Conservation (phyloP, 1,140 invertebrate genomes). For the Scaptomyza pallida region DNA sequence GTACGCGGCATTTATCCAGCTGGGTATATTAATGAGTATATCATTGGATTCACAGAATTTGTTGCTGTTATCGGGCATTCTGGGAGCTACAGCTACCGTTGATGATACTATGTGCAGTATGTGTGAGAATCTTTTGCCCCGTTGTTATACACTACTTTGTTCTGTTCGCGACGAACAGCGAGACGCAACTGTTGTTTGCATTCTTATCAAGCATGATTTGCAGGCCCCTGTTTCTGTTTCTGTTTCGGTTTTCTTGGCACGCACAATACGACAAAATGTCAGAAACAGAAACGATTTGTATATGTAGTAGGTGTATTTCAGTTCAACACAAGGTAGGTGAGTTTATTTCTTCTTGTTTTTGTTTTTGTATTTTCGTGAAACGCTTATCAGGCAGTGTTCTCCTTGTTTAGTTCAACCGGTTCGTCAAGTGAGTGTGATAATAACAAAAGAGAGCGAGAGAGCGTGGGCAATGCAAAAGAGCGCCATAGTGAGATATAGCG, state of each 20-base stretch:
- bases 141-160: not conserved
- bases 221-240: constrained; percentile 33
- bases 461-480: not conserved
- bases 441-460: constrained; percentile 1
- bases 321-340: constrained; percentile 12
- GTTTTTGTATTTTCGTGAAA: not conserved
- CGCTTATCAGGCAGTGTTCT: constrained; percentile 37
- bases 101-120: not conserved
- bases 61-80: constrained; percentile 78
- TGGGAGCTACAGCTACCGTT: constrained; percentile 1
- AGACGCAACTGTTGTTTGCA: constrained; percentile 66
- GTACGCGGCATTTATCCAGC: constrained; percentile 72
- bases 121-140: not conserved
- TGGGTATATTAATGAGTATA: constrained; percentile 61
- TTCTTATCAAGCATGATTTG: constrained; percentile 58
- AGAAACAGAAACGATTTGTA: not conserved
- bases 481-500: not conserved
- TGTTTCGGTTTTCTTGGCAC: constrained; percentile 17
- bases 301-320: constrained; percentile 7
- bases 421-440: constrained; percentile 16
- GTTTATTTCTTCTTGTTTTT: not conserved
- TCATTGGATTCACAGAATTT: constrained; percentile 64
- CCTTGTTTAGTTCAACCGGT: constrained; percentile 24
- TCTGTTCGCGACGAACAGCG: constrained; percentile 25
- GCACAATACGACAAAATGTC: constrained; percentile 25